Conservation (phyloP, 2,113 vertebrate species). For the Suncus etruscus region DNA sequence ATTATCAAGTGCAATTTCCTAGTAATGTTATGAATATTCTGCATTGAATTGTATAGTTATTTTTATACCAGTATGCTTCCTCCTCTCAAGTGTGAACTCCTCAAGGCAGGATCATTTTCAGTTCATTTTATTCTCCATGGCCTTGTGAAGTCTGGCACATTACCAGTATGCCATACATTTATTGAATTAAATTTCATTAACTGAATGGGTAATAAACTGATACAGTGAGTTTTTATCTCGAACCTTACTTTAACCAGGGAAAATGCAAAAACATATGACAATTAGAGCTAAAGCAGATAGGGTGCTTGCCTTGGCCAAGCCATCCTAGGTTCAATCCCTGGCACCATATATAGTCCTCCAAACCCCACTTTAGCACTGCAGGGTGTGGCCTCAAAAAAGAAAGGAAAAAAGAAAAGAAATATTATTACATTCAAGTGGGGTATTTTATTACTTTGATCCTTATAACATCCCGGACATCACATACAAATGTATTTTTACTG, state of each 20-base stretch:
- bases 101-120: constrained; percentile 35
- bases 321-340: no score
- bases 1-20: constrained; percentile 44
- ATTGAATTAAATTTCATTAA: constrained; percentile 45
- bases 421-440: constrained; percentile 12
- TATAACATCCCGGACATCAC: not conserved
- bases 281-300: not conserved
- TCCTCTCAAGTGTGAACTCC: constrained; percentile 64
- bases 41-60: constrained; percentile 56
- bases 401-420: not conserved
- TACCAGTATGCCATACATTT: constrained; percentile 58
- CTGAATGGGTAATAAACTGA: constrained; percentile 24
- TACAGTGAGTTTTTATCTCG: constrained; percentile 9
- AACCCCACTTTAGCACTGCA: no score
- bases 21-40: constrained; percentile 32
- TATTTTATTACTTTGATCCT: constrained; percentile 48
- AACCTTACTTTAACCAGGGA: constrained; percentile 22
- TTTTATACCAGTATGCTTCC: constrained; percentile 63
- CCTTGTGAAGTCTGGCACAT: constrained; percentile 54
- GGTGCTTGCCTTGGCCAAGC: no score
- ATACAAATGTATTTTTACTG: not conserved
- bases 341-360: no score
- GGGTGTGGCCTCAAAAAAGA: no score
- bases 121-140: constrained; percentile 56
- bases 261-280: constrained; percentile 42